phyloP scores from a whole-genome alignment of 2,888 invertebrate species.

The Aplocera efformata region DNA sequence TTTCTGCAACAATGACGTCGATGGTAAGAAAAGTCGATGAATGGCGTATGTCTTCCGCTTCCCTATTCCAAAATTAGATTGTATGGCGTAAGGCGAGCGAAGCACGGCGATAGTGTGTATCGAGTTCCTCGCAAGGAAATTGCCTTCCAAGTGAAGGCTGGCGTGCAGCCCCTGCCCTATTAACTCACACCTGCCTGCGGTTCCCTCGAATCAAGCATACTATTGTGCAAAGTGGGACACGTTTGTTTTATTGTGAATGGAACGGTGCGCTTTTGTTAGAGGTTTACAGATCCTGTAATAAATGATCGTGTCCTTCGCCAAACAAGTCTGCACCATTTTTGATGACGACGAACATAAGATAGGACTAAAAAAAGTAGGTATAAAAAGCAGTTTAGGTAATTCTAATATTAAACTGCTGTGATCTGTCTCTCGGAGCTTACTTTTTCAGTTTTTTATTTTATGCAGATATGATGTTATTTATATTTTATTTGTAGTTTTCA shows the following conservation, averaged over 20 bases:
- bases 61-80: constrained; percentile 40
- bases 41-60: constrained; percentile 34
- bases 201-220: constrained; percentile 9
- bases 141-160: constrained; percentile 19
- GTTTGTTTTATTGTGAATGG: constrained; percentile 4
- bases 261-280: too few species aligned
- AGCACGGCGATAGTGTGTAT: constrained; percentile 28
- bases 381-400: too few species aligned
- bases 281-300: too few species aligned
- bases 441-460: too few species aligned
- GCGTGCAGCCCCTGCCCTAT: constrained; percentile 20
- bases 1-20: constrained; percentile 20
- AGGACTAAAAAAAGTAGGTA: too few species aligned
- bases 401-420: too few species aligned
- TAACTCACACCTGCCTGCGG: constrained; percentile 27
- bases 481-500: too few species aligned
- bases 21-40: constrained; percentile 19
- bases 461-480: too few species aligned
- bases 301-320: too few species aligned
- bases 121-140: constrained; percentile 22
- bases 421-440: too few species aligned
- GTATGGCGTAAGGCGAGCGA: constrained; percentile 34
- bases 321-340: too few species aligned
- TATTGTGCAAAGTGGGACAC: constrained; percentile 17
- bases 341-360: too few species aligned